These are phyloP conservation scores for Thecocarcelia acutangulata DNA, from an alignment of 2,888 invertebrate genomes.

Conservation along the genomic window DNA sequence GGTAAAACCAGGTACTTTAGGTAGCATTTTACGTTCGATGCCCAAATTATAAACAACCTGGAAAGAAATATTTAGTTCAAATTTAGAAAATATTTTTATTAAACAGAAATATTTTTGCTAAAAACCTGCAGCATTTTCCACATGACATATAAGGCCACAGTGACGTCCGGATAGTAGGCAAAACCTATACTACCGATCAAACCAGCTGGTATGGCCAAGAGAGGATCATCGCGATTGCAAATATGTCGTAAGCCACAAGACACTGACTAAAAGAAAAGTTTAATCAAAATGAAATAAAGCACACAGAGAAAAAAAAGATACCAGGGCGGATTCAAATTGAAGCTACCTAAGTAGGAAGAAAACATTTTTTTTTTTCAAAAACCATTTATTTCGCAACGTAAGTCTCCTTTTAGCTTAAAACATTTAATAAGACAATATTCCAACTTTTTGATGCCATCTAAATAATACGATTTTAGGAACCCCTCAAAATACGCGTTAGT, in stretches of 20 bases:
- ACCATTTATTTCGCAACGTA: too few species aligned
- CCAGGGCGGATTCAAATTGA: too few species aligned
- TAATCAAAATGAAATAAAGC: not conserved
- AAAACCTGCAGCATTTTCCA: constrained; percentile 91
- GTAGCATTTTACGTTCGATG: constrained; percentile 85
- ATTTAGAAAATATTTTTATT: not conserved
- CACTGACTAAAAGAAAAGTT: constrained; percentile 82
- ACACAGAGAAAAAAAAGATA: too few species aligned
- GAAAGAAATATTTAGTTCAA: not conserved
- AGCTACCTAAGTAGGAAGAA: too few species aligned
- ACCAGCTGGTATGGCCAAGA: constrained; percentile 87
- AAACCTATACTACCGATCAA: constrained; percentile 87
- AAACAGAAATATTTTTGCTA: not conserved
- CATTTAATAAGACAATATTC: too few species aligned
- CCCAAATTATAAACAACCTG: constrained; percentile 88
- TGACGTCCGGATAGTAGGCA: constrained; percentile 88
- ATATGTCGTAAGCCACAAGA: constrained; percentile 86
- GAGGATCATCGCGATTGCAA: constrained; percentile 84
- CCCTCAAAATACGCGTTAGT: too few species aligned
- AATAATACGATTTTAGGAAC: too few species aligned
- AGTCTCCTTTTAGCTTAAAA: too few species aligned
- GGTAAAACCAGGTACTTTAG: constrained; percentile 87
- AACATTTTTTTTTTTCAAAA: too few species aligned
- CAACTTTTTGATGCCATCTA: too few species aligned
- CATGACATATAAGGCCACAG: constrained; percentile 90